phyloP scores from a whole-genome alignment of 1,140 invertebrate species.

The Drosophila gunungcola region DNA sequence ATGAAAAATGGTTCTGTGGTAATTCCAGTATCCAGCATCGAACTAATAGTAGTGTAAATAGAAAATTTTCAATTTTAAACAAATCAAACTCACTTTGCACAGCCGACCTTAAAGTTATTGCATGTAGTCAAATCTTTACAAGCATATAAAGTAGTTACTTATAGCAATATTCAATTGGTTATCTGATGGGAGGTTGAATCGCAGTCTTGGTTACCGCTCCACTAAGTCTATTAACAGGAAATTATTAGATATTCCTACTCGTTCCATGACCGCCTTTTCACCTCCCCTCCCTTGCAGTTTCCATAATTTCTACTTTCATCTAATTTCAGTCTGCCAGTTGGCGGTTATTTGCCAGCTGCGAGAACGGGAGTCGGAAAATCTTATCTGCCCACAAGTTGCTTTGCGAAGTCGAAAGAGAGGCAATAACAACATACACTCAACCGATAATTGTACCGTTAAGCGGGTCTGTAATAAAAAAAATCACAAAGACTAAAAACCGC shows the following conservation, averaged over 20 bases:
- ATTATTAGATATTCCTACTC: constrained; percentile 44
- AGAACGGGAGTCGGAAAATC: constrained; percentile 43
- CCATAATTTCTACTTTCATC: constrained; percentile 16
- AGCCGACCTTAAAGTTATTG: constrained; percentile 2
- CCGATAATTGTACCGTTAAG: constrained; percentile 71
- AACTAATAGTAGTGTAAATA: background rate
- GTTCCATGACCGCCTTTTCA: background rate
- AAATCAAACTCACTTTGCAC: background rate
- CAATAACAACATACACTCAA: constrained; percentile 22
- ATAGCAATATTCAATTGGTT: constrained; percentile 1
- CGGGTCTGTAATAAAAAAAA: constrained; percentile 56
- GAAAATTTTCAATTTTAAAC: background rate
- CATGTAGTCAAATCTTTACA: background rate
- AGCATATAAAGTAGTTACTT: background rate
- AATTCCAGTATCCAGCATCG: too few relatives aligned
- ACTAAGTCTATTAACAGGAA: constrained; percentile 37
- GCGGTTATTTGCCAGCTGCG: constrained; percentile 28
- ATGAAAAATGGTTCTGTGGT: too few relatives aligned
- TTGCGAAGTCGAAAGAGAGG: constrained; percentile 11
- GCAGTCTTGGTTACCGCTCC: background rate
- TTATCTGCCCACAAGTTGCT: constrained; percentile 44
- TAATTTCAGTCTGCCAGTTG: constrained; percentile 31
- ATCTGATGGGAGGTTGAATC: background rate
- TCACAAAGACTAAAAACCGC: constrained; percentile 47
- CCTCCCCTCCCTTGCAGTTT: too few relatives aligned